Evolutionary conservation across 2,113 vertebrate genomes (phyloP), one percentile per base, ranked within the genome.

Genomic region (Bathybates hornii): DNA sequence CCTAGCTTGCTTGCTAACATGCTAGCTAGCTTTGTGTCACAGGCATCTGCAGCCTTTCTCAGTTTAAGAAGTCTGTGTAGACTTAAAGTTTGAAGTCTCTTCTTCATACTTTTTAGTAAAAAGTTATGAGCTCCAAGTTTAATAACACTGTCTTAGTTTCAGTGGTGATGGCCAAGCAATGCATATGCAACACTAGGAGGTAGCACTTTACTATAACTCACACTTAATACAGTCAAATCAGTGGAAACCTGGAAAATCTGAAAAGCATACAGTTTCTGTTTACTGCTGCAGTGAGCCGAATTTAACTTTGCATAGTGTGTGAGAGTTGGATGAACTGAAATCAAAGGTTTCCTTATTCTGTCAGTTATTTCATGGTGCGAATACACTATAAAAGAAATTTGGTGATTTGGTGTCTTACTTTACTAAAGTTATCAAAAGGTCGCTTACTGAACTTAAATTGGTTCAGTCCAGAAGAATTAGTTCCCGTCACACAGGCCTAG

Each of bases 171-270:
- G 43, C 43, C 9, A 48, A 48, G 3, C 9, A 19, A 76, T 50
- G 24, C 43, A 76, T 19, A 12, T 17, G 4, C 19, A 38, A 68
- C 34, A 78, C 59, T 63, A 63, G 59, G 59, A 63, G 59, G 32
- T 63, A 50, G 45, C 71, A 32, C 43, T 3, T 32, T 78, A 50
- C 16, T 50, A 19, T 78, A 32, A 78, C 17, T 73, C 27, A 50
- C 71, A 78, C 71, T 50, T 78, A 50, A n/a, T 32, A 78, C 27
- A 78, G 43, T 50, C 71, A 32, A 78, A 78, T 78, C 9, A 50
- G 71, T 50, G 27, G 14, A 50, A 78, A 50, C 71, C 7, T 78
- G 16, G 9, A 48, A 48, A 78, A 50, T 32, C 27, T 32, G 27
- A 48, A 48, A 29, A 76, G 9, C 14, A 29, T 29, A 19, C 24